A percentile compares a stretch with the other conserved stretches of the same genome.
These are phyloP conservation scores for Brevimyrus niger DNA, from an alignment of 2,113 vertebrate genomes.

Conservation along the genomic window DNA sequence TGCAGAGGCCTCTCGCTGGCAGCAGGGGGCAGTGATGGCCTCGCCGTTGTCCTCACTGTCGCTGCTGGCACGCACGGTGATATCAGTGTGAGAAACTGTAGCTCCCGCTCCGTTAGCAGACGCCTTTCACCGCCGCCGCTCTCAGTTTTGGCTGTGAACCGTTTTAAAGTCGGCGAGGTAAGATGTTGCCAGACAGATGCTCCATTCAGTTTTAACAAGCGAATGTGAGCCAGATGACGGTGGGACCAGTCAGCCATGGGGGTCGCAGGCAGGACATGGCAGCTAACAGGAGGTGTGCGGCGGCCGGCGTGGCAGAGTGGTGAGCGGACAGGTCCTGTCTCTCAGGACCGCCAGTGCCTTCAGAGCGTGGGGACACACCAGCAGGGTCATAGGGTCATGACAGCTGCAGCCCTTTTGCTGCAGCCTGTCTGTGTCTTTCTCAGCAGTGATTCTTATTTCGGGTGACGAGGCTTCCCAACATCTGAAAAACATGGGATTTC, in stretches of 20 bases:
- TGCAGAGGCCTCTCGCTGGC: not conserved
- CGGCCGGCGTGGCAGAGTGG: not conserved
- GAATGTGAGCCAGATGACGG: not conserved
- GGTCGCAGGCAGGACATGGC: conserved; percentile 9
- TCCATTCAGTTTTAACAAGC: not conserved
- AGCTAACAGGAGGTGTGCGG: conserved; percentile 9
- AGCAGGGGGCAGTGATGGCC: not conserved
- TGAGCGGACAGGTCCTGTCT: not conserved
- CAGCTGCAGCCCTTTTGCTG: not conserved
- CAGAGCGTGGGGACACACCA: not conserved
- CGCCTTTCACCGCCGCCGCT: not conserved
- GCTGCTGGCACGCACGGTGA: not conserved
- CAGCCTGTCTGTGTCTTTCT: not conserved
- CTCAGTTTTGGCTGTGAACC: not conserved
- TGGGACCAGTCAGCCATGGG: not conserved
- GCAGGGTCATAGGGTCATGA: not conserved
- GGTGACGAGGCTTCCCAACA: not conserved
- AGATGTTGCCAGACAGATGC: not conserved
- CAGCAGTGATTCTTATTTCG: not conserved
- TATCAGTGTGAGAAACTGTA: not conserved
- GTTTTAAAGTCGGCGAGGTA: not conserved
- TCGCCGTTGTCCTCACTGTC: not conserved
- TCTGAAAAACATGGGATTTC: not conserved
- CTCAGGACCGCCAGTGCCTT: not conserved
- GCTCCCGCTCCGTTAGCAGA: not conserved